Evolutionary conservation across 2,888 invertebrate genomes (phyloP).

Genomic region (Cerceris rybyensis): DNA sequence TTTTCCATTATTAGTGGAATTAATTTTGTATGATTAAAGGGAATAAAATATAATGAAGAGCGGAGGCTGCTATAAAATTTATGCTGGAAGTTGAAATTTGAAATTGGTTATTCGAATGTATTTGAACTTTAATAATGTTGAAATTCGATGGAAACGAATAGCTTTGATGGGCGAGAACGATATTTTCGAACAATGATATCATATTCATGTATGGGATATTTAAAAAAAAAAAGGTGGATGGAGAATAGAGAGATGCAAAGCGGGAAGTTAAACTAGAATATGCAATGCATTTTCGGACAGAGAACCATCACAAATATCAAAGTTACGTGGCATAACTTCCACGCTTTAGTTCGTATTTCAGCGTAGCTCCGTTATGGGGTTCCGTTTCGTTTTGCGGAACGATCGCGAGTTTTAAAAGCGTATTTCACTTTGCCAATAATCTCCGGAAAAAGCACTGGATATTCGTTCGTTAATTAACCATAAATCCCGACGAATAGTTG

Average conservation of each 20-base stretch:
- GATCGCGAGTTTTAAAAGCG: constrained; percentile 24
- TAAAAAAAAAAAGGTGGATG: neutral
- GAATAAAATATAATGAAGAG: too few relatives aligned
- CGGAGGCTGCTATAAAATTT: too few relatives aligned
- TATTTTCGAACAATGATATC: constrained; percentile 1
- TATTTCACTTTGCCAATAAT: constrained; percentile 17
- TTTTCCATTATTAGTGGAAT: too few relatives aligned
- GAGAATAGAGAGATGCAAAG: neutral
- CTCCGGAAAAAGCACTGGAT: constrained; percentile 24
- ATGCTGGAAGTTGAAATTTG: too few relatives aligned
- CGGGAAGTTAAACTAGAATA: constrained; percentile 21
- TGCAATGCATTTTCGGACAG: constrained; percentile 28
- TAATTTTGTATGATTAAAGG: too few relatives aligned
- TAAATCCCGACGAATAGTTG: constrained; percentile 4
- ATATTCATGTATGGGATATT: neutral
- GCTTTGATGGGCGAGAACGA: too few relatives aligned
- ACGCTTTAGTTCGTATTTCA: constrained; percentile 14
- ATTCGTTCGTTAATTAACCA: constrained; percentile 33
- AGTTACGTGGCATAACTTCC: constrained; percentile 34
- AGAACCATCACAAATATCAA: constrained; percentile 45
- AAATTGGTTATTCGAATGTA: too few relatives aligned
- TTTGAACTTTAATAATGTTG: too few relatives aligned
- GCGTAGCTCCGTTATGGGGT: constrained; percentile 1
- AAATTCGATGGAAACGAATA: too few relatives aligned
- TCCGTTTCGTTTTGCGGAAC: constrained; percentile 18